phyloP scores from a whole-genome alignment of 1,140 invertebrate genomes.

The Microvelia longipes region DNA sequence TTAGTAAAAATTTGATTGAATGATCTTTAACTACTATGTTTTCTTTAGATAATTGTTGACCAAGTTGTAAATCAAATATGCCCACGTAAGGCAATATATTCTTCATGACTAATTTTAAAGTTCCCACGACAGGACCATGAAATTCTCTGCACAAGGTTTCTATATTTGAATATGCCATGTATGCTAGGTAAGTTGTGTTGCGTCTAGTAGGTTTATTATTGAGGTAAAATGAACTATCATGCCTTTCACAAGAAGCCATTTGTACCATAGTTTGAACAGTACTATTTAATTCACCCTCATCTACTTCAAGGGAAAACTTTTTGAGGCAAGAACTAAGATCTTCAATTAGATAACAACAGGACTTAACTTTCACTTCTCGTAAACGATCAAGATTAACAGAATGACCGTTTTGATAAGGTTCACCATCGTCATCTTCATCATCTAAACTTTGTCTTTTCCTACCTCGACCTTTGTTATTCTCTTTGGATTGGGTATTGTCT shows the following conservation, averaged over 20 bases:
- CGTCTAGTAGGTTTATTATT: conserved; percentile 17
- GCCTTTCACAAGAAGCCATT: conserved; percentile 33
- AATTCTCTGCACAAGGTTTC: conserved; percentile 31
- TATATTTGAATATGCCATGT: conserved; percentile 34
- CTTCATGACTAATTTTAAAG: conserved; percentile 34
- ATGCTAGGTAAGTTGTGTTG: conserved; percentile 28
- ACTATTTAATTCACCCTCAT: conserved; percentile 33
- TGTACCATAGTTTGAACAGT: conserved; percentile 34
- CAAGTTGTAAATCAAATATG: conserved; percentile 29
- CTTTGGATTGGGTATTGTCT: conserved; percentile 20
- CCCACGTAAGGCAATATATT: conserved; percentile 35
- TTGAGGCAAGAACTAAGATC: conserved; percentile 33
- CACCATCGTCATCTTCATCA: conserved; percentile 24
- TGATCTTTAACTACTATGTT: conserved; percentile 33
- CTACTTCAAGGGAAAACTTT: conserved; percentile 33
- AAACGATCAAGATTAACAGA: conserved; percentile 16
- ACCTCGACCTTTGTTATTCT: neutral
- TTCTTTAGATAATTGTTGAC: conserved; percentile 27
- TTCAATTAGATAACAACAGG: conserved; percentile 30
- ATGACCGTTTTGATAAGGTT: conserved; percentile 22
- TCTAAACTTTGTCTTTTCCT: conserved; percentile 14
- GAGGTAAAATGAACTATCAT: conserved; percentile 23
- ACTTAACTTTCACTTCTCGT: conserved; percentile 23
- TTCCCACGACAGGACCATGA: conserved; percentile 34
- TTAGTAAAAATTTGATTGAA: conserved; percentile 35